Conservation (phyloP, 2,113 vertebrate genomes). For the Phodopus roborovskii region DNA sequence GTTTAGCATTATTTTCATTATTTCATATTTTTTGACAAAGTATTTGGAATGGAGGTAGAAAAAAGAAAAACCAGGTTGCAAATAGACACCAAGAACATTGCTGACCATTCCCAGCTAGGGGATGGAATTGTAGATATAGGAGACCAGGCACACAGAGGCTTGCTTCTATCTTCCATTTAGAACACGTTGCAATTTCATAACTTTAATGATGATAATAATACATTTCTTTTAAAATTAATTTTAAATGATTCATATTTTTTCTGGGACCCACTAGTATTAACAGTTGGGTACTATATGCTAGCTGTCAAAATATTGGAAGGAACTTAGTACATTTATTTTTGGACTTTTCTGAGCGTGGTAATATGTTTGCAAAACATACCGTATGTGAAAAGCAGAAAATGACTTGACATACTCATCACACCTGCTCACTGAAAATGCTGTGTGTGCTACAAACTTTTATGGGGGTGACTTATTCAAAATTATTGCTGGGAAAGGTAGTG, state of each 20-base stretch:
- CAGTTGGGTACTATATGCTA: slow-evolving; percentile 73
- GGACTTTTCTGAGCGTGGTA: slow-evolving; percentile 56
- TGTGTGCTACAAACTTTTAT: slow-evolving; percentile 45
- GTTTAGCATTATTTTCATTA: background rate
- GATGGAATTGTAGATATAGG: background rate
- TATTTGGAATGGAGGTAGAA: background rate
- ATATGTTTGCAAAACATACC: slow-evolving; percentile 70
- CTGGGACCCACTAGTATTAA: slow-evolving; percentile 52
- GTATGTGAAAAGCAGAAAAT: slow-evolving; percentile 46
- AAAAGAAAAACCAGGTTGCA: background rate
- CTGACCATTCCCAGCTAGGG: background rate
- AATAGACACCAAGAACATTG: background rate
- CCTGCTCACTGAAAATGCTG: slow-evolving; percentile 64
- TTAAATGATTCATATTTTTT: slow-evolving; percentile 28
- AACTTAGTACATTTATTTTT: slow-evolving; percentile 49
- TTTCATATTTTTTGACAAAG: background rate
- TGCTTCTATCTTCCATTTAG: slow-evolving; percentile 5
- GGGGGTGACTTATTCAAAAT: slow-evolving; percentile 22
- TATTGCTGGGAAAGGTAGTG: background rate
- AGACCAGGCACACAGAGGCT: background rate
- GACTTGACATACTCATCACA: slow-evolving; percentile 52
- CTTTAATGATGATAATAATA: background rate
- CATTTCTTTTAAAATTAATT: slow-evolving; percentile 62
- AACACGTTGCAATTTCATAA: background rate
- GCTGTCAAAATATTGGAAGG: slow-evolving; percentile 78